Base-by-base conservation (phyloP, 2,797 vertebrate genomes). In the Graptemys geographica region DNA sequence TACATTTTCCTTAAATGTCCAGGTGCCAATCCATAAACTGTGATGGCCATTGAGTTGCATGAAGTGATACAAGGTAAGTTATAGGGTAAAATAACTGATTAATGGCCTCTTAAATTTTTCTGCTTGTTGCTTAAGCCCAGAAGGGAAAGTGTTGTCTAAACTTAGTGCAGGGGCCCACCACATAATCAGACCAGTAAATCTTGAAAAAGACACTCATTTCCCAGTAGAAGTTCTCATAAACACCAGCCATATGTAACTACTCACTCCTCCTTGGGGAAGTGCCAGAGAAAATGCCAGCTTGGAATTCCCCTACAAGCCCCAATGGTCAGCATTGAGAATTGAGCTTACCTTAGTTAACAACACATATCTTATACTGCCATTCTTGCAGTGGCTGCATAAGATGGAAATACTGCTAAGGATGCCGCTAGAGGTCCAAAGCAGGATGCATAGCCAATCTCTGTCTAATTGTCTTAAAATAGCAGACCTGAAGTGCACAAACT, bases 1-100 rank as follows among this genome's bases (percentile, higher is more conserved):
- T 89, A 94, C 87, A 86, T 69, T 76, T 76, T 94, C 93, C 93
- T 86, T 56, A 37, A 86, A 92, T 88, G 94, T 78, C 84, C 78
- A 2, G 55, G 1, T 6, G 41, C 81, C 93, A 85, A n/a, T 2
- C 89, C 79, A 79, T 55, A n/a, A 31, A 7, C 41, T 0, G 1
- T 83, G 92, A 88, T 85, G 90, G 94, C 27, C 89, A 25, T 1
- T 41, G 85, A 12, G 56, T 12, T 41, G 79, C 72, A 5, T 8
- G 0, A 79, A 84, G 81, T 47, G 62, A 25, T 78, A 88, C 83
- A 7, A 78, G 81, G 51, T 31, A 55, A 85, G 10, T 57, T 33
- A 8, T 47, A 6, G 83, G 84, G 59, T 16, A 31, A 85, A 86
- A 12, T 5, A 83, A 31, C 28, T 31, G 87, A 92, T 5, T 81